These are phyloP conservation scores for Zaprionus lachaisei DNA, from an alignment of 1,140 invertebrate genomes.

Conservation along the genomic window DNA sequence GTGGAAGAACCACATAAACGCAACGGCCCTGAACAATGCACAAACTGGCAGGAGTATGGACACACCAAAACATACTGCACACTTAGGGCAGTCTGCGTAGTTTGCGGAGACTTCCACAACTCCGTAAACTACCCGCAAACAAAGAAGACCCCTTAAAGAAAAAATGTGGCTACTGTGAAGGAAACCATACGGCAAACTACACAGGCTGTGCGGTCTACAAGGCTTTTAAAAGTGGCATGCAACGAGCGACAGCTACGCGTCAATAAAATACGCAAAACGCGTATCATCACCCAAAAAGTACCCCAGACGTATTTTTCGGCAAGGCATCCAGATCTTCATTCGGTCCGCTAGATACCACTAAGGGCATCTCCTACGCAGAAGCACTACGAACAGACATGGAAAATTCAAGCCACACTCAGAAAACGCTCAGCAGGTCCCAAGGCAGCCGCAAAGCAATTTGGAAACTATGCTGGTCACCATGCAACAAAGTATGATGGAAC, in stretches of 20 bases:
- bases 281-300: neutral
- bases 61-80: too few species aligned
- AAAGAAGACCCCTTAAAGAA: neutral
- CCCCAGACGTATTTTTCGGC: neutral
- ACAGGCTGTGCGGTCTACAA: neutral
- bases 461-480: too few species aligned
- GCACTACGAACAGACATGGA: neutral
- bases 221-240: neutral
- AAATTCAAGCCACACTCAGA: neutral
- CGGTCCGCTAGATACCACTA: neutral
- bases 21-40: neutral
- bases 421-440: too few species aligned
- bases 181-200: neutral
- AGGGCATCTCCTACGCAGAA: neutral
- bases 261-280: too few species aligned
- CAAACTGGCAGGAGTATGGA: too few species aligned
- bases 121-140: neutral
- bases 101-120: too few species aligned
- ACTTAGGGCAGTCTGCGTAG: too few species aligned
- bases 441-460: too few species aligned
- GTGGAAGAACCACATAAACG: conserved; percentile 8
- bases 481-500: too few species aligned
- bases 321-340: neutral
- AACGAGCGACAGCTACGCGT: neutral
- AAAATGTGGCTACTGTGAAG: neutral